Evolutionary conservation across 35 echinoderm and acorn worm genomes (phyloP), one percentile per base, ranked within the genome.

Genomic region (Apostichopus parvimensis): DNA sequence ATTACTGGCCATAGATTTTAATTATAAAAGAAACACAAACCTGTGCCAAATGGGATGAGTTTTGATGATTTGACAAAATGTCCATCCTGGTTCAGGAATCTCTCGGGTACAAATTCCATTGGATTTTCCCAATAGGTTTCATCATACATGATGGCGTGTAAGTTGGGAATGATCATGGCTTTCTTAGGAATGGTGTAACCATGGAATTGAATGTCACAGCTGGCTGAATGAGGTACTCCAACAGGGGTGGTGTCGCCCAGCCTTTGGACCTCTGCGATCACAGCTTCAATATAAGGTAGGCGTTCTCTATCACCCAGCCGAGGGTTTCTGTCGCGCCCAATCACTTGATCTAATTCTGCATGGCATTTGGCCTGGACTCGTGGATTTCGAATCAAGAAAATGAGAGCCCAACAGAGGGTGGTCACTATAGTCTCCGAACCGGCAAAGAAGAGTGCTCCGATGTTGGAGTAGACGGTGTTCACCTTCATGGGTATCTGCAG

Each of bases 131-230:
- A 98, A 5, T 92, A n/a, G 6, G 93, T 89, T 12, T 91, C 91
- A 65, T 98, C 96, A 85, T 81, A 66, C 70, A 91, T 88, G 14
- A 98, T 92, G 4, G 96, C 94, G 81, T 91, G 92, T 6, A 95
- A 18, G 56, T 98, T 98, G 17, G 92, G 77, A n/a, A 95, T 78
- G 53, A 95, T 78, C 34, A 95, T 78, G 9, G 96, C 90, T 20
- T 88, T 88, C 81, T 93, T 90, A 1, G 94, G 92, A 53, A 98
- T 91, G 22, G 77, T 86, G 66, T 77, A 93, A 4, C 94, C 96
- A 79, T 89, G 64, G 23, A 98, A 90, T 53, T 79, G 82, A 1
- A 94, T 90, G 26, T 94, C 91, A 28, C 57, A 56, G 9, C 78
- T 77, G 1, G 93, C 80, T 6, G 78, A 77, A 73, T 96, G 95